Conservation (phyloP, 2,797 vertebrate species). For the Sciurus carolinensis region DNA sequence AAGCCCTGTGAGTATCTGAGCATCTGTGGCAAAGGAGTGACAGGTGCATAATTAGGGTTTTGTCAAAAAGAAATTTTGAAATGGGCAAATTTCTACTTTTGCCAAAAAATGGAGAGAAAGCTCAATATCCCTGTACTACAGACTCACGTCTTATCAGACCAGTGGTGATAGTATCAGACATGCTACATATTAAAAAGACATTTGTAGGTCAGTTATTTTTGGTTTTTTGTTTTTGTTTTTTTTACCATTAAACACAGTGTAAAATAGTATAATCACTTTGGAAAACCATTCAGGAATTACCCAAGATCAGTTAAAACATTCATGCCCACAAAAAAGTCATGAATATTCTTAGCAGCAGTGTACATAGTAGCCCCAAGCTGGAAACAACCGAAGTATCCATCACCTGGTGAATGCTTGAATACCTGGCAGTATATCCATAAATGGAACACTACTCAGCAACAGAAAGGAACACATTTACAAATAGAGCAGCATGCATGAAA, state of each 20-base stretch:
- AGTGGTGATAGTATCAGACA: neutral
- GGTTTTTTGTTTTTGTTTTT: neutral
- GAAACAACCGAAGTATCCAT: neutral
- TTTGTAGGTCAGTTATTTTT: neutral
- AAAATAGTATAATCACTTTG: neutral
- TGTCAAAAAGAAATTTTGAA: slow-evolving; percentile 2
- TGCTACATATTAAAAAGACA: neutral
- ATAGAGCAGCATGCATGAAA: rapidly evolving
- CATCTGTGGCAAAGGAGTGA: neutral
- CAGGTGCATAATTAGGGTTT: neutral
- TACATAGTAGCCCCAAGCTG: neutral
- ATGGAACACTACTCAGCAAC: neutral
- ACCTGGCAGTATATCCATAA: neutral
- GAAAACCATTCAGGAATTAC: slow-evolving; percentile 30
- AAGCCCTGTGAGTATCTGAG: neutral
- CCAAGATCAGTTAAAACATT: neutral
- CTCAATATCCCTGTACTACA: neutral
- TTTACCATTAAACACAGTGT: neutral
- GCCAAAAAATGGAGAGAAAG: neutral
- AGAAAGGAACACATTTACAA: neutral
- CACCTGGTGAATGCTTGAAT: neutral
- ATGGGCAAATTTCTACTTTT: slow-evolving; percentile 3
- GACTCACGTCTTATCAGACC: neutral
- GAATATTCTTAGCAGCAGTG: neutral
- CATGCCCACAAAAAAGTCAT: neutral